Evolutionary conservation across 2,797 vertebrate genomes (phyloP).

Genomic region (Gouania willdenowi): DNA sequence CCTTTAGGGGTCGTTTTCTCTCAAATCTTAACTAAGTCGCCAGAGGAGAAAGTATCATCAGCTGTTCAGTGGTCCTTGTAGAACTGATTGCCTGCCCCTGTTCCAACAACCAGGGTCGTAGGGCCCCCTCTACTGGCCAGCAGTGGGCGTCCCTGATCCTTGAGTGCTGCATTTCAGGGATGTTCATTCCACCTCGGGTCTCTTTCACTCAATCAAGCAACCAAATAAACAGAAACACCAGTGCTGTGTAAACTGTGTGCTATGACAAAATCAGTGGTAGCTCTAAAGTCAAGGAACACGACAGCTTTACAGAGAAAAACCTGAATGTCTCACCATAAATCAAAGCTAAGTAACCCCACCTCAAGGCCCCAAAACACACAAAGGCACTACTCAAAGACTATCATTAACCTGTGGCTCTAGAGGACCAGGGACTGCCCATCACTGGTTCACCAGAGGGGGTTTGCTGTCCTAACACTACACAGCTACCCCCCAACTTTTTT

Average conservation of each 20-base stretch:
- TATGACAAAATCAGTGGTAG: slow-evolving; percentile 31
- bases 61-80: slow-evolving; percentile 27
- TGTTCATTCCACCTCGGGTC: slow-evolving; percentile 81
- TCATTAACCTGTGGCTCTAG: slow-evolving; percentile 59
- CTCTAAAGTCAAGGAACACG: slow-evolving; percentile 39
- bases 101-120: slow-evolving; percentile 34
- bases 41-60: slow-evolving; percentile 10
- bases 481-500: slow-evolving; percentile 8
- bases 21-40: too few relatives aligned
- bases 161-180: slow-evolving; percentile 65
- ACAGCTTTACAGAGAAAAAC: slow-evolving; percentile 27
- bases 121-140: slow-evolving; percentile 60
- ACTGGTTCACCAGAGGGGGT: slow-evolving; percentile 64
- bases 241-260: slow-evolving; percentile 40
- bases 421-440: slow-evolving; percentile 77
- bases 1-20: too few relatives aligned
- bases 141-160: slow-evolving; percentile 77
- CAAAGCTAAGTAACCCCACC: slow-evolving; percentile 30
- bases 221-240: slow-evolving; percentile 51
- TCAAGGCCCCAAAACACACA: slow-evolving; percentile 8
- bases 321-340: slow-evolving; percentile 35
- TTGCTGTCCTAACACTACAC: slow-evolving; percentile 16
- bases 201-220: slow-evolving; percentile 65
- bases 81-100: slow-evolving; percentile 23
- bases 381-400: slow-evolving; percentile 10